Percentiles rank a stretch among this genome's conserved stretches.
Conservation (phyloP, 2,797 vertebrate genomes). For the Sandelia bainsii region DNA sequence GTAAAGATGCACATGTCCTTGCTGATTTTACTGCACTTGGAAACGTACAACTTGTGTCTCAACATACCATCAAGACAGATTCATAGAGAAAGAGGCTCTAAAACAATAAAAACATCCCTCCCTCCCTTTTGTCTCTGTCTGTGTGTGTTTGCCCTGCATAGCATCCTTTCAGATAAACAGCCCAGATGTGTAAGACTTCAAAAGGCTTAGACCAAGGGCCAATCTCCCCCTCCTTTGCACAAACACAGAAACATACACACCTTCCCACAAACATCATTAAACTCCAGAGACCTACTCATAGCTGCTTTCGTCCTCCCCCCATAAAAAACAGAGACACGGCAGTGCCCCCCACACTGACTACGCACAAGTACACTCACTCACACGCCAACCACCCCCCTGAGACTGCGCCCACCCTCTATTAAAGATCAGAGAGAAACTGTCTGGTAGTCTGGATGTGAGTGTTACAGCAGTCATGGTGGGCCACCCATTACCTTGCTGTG, state of each 20-base stretch:
- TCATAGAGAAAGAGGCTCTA: constrained; percentile 50
- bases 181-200: constrained; percentile 83
- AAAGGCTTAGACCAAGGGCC: constrained; percentile 69
- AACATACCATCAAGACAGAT: constrained; percentile 49
- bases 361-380: constrained; percentile 53
- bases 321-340: constrained; percentile 80
- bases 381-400: constrained; percentile 68
- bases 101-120: constrained; percentile 48
- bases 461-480: constrained; percentile 79
- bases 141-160: constrained; percentile 53
- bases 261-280: constrained; percentile 84
- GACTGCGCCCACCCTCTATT: constrained; percentile 77
- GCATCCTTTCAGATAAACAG: constrained; percentile 76
- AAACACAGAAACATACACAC: constrained; percentile 76
- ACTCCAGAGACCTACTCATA: constrained; percentile 77
- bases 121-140: constrained; percentile 26
- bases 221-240: constrained; percentile 60
- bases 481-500: constrained; percentile 69
- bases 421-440: constrained; percentile 79
- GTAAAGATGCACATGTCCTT: constrained; percentile 33
- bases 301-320: constrained; percentile 67
- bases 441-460: constrained; percentile 72
- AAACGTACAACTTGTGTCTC: constrained; percentile 44
- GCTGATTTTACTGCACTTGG: constrained; percentile 31
- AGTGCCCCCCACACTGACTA: constrained; percentile 75